A percentile compares a stretch with the other conserved stretches of the same genome.
Conservation (phyloP, 2,113 vertebrate genomes). For the Anolis sagrei region DNA sequence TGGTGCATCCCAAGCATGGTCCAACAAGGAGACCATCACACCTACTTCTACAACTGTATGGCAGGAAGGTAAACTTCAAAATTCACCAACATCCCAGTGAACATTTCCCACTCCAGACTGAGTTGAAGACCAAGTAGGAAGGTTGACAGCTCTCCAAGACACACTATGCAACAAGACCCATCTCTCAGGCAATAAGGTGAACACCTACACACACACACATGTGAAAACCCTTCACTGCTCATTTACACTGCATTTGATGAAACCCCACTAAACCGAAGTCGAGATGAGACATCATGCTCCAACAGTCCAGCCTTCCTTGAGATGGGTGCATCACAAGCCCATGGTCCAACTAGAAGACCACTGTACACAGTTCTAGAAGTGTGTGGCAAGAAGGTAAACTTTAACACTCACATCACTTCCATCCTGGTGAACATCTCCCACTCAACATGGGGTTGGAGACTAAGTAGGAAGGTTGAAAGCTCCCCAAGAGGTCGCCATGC, state of each 20-base stretch:
- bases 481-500: no score
- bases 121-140: rapidly evolving
- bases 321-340: rapidly evolving
- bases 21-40: rapidly evolving
- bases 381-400: rapidly evolving
- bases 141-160: rapidly evolving
- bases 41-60: rapidly evolving
- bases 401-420: no score
- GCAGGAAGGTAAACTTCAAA: rapidly evolving
- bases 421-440: no score
- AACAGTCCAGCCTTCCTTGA: rapidly evolving
- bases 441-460: no score
- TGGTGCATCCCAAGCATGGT: rapidly evolving
- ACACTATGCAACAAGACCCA: neutral
- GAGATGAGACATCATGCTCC: rapidly evolving
- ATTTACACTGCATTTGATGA: rapidly evolving
- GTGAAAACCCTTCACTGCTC: no score
- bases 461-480: no score
- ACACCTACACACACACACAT: no score
- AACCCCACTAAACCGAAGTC: rapidly evolving
- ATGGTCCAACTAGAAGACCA: rapidly evolving
- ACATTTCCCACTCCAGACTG: rapidly evolving
- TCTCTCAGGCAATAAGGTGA: neutral
- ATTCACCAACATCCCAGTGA: neutral
- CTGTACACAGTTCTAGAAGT: neutral